These are phyloP conservation scores for Philaenus spumarius DNA, from an alignment of 1,140 invertebrate species.

Conservation along the genomic window DNA sequence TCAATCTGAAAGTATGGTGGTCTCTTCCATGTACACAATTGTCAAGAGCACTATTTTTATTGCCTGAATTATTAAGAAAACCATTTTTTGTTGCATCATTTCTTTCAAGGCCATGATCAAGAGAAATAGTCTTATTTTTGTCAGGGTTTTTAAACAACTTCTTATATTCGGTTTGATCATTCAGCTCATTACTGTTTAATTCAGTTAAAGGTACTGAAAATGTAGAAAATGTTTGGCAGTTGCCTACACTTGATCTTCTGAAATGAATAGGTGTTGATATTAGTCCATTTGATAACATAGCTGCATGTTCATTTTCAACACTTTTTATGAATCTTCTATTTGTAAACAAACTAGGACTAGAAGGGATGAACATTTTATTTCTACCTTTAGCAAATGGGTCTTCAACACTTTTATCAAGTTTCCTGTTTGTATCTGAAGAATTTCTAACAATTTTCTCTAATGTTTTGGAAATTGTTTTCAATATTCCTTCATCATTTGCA, in stretches of 20 bases:
- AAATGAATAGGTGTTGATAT: neutral
- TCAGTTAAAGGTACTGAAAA: neutral
- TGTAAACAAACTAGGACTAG: neutral
- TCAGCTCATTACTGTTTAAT: conserved; percentile 1
- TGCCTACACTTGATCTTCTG: conserved; percentile 7
- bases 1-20: no score
- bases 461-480: conserved; percentile 30
- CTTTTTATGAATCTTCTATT: neutral
- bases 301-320: neutral
- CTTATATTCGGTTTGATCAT: neutral
- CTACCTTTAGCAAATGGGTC: conserved; percentile 12
- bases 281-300: neutral
- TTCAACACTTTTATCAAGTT: conserved; percentile 16
- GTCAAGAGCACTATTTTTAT: neutral
- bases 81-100: neutral
- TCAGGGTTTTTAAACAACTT: neutral
- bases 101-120: neutral
- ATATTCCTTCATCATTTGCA: conserved; percentile 25
- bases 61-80: neutral
- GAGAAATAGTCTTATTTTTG: neutral
- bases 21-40: neutral
- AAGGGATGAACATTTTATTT: neutral
- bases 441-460: conserved; percentile 27
- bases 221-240: neutral
- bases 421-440: conserved; percentile 20